phyloP scores from a whole-genome alignment of 2,888 invertebrate species.

The Stenichneumon culpator region DNA sequence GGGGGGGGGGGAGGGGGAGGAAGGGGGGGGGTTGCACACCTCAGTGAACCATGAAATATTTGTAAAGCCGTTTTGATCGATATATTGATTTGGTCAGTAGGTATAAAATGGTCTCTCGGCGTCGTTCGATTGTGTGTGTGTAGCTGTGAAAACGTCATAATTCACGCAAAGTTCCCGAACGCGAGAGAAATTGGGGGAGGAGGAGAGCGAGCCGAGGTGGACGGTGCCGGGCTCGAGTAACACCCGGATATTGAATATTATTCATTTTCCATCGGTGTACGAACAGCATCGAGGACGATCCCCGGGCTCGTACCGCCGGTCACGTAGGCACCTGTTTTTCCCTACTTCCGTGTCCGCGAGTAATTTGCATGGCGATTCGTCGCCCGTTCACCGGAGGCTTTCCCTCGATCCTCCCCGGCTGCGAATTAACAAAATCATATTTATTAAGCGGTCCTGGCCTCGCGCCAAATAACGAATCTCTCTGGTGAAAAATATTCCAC shows the following conservation, averaged over 20 bases:
- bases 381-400: constrained; percentile 11
- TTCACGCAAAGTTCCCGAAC: constrained; percentile 58
- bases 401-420: constrained; percentile 5
- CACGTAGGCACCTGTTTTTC: constrained; percentile 60
- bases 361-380: constrained; percentile 57
- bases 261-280: constrained; percentile 63
- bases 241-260: constrained; percentile 66
- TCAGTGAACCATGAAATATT: constrained; percentile 36
- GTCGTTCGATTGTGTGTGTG: constrained; percentile 13
- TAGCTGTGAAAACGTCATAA: constrained; percentile 46
- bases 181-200: background rate
- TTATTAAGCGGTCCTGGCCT: constrained; percentile 70
- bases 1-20: background rate
- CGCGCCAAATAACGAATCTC: constrained; percentile 48
- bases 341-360: constrained; percentile 46
- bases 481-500: constrained; percentile 23
- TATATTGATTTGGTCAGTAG: constrained; percentile 42
- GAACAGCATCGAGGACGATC: constrained; percentile 20
- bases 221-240: constrained; percentile 21
- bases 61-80: constrained; percentile 41
- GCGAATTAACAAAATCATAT: constrained; percentile 67
- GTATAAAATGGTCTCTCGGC: constrained; percentile 34
- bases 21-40: background rate
- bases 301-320: constrained; percentile 42
- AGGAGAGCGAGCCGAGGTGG: constrained; percentile 12